Evolutionary conservation across 2,888 invertebrate species (phyloP).

Genomic region (Heliconius aoede): DNA sequence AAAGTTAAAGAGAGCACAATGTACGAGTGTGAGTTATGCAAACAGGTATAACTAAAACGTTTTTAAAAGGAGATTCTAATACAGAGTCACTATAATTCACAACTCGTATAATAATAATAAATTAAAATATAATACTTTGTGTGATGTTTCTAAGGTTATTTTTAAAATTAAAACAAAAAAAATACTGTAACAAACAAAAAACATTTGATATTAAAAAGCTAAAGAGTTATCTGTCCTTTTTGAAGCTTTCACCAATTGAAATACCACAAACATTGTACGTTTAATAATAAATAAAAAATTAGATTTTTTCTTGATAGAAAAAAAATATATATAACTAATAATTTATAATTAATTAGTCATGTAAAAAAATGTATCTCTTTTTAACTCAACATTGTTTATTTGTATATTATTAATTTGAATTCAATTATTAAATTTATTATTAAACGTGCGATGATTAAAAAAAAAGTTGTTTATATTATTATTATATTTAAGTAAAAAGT

Average conservation of each 20-base stretch:
- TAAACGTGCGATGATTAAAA: slow-evolving; percentile 4
- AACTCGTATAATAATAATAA: slow-evolving; percentile 7
- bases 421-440: background rate
- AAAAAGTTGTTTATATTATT: background rate
- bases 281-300: background rate
- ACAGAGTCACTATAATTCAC: background rate
- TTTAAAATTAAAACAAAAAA: slow-evolving; percentile 1
- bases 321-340: too few species aligned
- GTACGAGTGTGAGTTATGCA: background rate
- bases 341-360: background rate
- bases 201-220: background rate
- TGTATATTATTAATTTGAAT: background rate
- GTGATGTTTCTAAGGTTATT: slow-evolving; percentile 24
- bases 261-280: background rate
- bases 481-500: background rate
- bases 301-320: too few species aligned
- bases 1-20: slow-evolving; percentile 9
- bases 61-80: slow-evolving; percentile 3
- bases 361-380: background rate
- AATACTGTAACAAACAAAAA: slow-evolving; percentile 2
- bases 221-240: background rate
- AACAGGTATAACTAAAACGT: background rate
- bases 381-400: background rate
- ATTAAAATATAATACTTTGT: slow-evolving; percentile 24
- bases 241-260: background rate